These are phyloP conservation scores for Pammene fasciana DNA, from an alignment of 2,888 invertebrate genomes.

Conservation along the genomic window DNA sequence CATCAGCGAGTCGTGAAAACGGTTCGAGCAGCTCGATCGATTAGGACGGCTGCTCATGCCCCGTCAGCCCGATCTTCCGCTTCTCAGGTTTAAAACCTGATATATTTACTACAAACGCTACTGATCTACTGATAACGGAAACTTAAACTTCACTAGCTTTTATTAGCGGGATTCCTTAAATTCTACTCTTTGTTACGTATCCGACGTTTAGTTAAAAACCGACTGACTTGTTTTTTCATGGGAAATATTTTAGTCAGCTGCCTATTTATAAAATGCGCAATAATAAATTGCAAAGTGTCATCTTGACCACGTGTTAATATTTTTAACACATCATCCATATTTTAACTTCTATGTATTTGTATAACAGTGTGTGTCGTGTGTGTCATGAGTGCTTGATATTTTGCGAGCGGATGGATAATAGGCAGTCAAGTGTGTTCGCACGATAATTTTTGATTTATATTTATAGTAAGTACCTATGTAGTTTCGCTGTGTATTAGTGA, in stretches of 20 bases:
- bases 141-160: conserved; percentile 26
- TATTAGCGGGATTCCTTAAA: conserved; percentile 23
- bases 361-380: no score
- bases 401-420: no score
- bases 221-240: no score
- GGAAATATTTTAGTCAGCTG: no score
- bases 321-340: no score
- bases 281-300: background rate
- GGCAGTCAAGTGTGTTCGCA: no score
- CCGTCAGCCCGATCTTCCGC: conserved; percentile 71
- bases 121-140: conserved; percentile 70
- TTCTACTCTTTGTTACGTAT: conserved; percentile 29
- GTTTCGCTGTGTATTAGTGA: no score
- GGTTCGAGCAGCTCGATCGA: conserved; percentile 65
- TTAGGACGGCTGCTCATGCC: conserved; percentile 74
- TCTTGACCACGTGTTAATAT: background rate
- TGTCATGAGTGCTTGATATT: no score
- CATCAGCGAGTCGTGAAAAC: conserved; percentile 67
- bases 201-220: conserved; percentile 12
- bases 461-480: no score
- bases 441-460: no score
- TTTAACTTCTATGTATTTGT: no score
- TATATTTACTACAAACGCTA: conserved; percentile 65
- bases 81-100: conserved; percentile 68
- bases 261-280: background rate